Conservation (phyloP, 2,888 invertebrate genomes). For the Pandemis heparana region DNA sequence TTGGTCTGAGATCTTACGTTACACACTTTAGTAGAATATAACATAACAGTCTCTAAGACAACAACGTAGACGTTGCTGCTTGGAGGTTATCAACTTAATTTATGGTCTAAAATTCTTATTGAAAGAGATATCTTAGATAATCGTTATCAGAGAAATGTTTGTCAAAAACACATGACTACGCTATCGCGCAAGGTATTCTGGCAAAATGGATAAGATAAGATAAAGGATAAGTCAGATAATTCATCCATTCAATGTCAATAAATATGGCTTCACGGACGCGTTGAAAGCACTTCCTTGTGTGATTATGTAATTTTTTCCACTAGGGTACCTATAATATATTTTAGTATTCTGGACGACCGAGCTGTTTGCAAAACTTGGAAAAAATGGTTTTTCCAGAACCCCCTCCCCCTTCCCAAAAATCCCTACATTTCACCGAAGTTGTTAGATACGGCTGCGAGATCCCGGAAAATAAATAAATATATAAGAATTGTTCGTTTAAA, state of each 20-base stretch:
- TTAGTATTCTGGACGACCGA: no score
- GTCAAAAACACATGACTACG: constrained; percentile 30
- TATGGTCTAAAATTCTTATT: not conserved
- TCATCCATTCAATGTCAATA: constrained; percentile 4
- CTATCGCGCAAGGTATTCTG: constrained; percentile 36
- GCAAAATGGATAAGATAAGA: constrained; percentile 43
- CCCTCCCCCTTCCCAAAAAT: no score
- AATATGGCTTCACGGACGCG: constrained; percentile 1
- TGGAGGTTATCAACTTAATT: not conserved
- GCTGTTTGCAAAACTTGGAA: no score
- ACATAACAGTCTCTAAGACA: no score
- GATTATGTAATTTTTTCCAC: not conserved
- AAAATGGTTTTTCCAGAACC: no score
- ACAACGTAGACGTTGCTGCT: not conserved
- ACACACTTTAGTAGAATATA: no score
- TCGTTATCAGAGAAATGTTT: constrained; percentile 26
- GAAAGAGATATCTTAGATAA: constrained; percentile 4
- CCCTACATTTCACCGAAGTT: no score
- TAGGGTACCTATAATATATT: no score
- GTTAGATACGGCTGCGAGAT: no score
- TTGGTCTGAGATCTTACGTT: no score
- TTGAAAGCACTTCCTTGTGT: not conserved
- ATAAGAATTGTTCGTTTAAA: no score
- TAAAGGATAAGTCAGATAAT: constrained; percentile 5
- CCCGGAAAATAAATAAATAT: no score